These are phyloP conservation scores for Phyllostomus hastatus DNA, from an alignment of 2,113 vertebrate genomes.

Conservation along the genomic window DNA sequence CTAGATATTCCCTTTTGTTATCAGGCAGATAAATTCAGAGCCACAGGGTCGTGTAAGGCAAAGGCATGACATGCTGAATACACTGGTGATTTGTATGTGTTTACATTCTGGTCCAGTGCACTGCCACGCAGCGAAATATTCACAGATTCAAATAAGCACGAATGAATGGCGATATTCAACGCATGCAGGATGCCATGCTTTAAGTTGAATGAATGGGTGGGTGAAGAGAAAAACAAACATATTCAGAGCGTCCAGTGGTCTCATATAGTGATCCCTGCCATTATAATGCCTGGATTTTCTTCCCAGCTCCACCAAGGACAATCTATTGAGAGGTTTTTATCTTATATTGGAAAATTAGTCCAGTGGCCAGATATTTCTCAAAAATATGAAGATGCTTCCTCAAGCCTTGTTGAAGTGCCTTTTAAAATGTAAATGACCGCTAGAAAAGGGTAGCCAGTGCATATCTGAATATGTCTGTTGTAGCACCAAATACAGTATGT, in stretches of 20 bases:
- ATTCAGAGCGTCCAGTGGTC: neutral
- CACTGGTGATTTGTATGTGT: neutral
- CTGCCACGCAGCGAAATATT: neutral
- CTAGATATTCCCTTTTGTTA: constrained; percentile 4
- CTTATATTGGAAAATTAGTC: neutral
- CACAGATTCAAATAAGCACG: neutral
- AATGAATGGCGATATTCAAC: neutral
- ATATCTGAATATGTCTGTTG: neutral
- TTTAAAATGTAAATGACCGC: constrained; percentile 11
- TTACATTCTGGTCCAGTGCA: neutral
- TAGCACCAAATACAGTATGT: neutral
- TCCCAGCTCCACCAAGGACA: neutral
- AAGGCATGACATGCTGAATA: neutral
- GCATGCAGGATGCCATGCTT: constrained; percentile 1
- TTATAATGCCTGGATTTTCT: neutral
- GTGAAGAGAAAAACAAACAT: constrained; percentile 19
- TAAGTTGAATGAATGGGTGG: constrained; percentile 44
- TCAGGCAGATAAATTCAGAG: constrained; percentile 21
- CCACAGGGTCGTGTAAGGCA: neutral
- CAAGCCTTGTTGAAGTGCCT: neutral
- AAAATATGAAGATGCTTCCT: constrained; percentile 23
- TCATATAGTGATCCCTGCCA: neutral
- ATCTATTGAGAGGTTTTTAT: neutral
- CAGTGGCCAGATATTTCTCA: neutral
- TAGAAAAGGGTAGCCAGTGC: constrained; percentile 1